Evolutionary conservation across 2,113 vertebrate species (phyloP).

Genomic region (Willisornis vidua): DNA sequence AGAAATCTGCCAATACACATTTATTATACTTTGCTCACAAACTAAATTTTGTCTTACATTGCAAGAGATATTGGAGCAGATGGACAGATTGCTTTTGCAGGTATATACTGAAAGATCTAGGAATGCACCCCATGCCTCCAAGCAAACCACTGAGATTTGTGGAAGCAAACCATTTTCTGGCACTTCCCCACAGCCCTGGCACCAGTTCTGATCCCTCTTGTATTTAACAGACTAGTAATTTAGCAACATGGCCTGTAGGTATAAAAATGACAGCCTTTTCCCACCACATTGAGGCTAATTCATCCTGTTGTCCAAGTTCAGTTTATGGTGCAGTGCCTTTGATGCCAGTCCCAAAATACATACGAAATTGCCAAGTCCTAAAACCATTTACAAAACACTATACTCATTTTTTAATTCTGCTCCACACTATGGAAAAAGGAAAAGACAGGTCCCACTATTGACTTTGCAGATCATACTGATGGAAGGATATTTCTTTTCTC

Average conservation of each 20-base stretch:
- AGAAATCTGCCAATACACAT: neutral
- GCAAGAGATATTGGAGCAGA: neutral
- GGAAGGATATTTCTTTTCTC: neutral
- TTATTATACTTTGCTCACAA: neutral
- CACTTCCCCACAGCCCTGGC: neutral
- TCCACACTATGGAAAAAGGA: neutral
- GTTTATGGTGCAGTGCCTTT: neutral
- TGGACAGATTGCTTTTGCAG: neutral
- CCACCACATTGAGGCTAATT: neutral
- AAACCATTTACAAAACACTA: neutral
- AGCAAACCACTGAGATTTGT: neutral
- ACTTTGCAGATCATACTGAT: neutral
- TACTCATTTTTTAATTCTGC: neutral
- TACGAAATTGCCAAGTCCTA: neutral
- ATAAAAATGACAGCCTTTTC: neutral
- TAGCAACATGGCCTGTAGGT: neutral
- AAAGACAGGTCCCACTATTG: neutral
- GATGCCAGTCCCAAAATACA: neutral
- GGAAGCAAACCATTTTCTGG: neutral
- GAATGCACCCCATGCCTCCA: neutral
- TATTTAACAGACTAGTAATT: neutral
- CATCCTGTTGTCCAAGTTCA: neutral
- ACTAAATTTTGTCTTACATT: neutral
- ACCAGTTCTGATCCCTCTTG: neutral
- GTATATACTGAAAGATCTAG: neutral